Evolutionary conservation across 2,797 vertebrate genomes (phyloP).

Genomic region (Poeciliopsis paucimaculata): DNA sequence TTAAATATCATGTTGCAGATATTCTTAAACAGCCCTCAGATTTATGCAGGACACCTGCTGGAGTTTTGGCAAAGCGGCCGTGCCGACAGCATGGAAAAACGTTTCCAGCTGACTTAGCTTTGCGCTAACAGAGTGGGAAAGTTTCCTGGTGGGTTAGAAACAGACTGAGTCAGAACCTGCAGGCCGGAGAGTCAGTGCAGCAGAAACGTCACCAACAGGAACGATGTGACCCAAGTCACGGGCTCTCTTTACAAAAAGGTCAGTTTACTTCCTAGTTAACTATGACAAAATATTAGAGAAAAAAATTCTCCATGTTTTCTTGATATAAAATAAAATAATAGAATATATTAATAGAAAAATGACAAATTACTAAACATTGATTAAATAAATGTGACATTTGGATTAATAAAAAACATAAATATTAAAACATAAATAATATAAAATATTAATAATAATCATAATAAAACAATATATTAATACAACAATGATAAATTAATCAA

Average conservation of each 20-base stretch:
- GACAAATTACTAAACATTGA: background rate
- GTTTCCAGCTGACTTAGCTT: constrained; percentile 16
- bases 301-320: background rate
- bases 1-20: constrained; percentile 27
- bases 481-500: background rate
- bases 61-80: constrained; percentile 23
- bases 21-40: background rate
- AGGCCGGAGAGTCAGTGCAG: constrained; percentile 29
- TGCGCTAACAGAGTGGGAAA: constrained; percentile 6
- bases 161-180: constrained; percentile 43
- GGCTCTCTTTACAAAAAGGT: constrained; percentile 4
- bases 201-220: background rate
- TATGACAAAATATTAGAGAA: background rate
- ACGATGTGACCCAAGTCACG: background rate
- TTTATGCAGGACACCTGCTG: constrained; percentile 9
- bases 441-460: background rate
- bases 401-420: background rate
- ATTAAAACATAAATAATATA: background rate
- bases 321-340: background rate
- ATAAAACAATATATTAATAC: background rate
- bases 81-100: constrained; percentile 13
- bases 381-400: background rate
- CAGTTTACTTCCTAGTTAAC: background rate
- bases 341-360: background rate
- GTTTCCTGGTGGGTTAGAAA: constrained; percentile 5